Base-by-base conservation (phyloP, 2,888 invertebrate species). In the Aproaerema taeniolella region DNA sequence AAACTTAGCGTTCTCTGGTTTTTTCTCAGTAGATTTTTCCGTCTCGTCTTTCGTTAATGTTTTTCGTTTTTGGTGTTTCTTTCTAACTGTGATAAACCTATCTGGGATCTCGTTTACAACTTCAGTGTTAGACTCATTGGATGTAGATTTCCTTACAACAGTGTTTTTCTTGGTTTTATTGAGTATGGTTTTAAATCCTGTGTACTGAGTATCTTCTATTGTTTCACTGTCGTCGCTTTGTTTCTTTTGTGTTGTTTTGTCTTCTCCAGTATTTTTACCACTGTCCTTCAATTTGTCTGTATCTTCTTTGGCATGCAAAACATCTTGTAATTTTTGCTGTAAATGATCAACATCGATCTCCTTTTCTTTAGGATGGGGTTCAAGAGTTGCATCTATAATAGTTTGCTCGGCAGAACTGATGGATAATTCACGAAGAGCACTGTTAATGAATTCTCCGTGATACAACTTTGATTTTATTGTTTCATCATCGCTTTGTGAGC, bases 61-160 rank as follows among this genome's bases (percentile, higher is more conserved):
- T 7, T 44, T 47, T 14, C 51, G 52, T 7, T 33, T 44, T 31
- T 13, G 32, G 36, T 26, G 51, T 34, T 51, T 63, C 40, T 43
- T 63, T 32, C 53, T 55, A 5, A 52, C 44, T 36, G 44, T 63
- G 1, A 68, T 61, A 45, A 53, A 63, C 38, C 55, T 55, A 12
- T 48, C 40, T 2, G 67, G 73, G 0, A 70, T 72, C 31, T 70
- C 69, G 38, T 51, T 57, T 14, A 70, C 53, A 25, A 49, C 58
- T 44, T 76, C 78, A 1, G 63, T 67, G 42, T 72, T 78, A 0
- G 70, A 74, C 32, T 79, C 76, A 39, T 79, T 72, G 11, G 75
- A 67, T 0, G 70, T 64, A 2, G 75, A 62, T 26, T 59, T 59
- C 44, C 60, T 65, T 10, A 61, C 39, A 12, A 58, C 45, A 6